Base-by-base conservation (phyloP, 2,888 invertebrate species). In the Smittia sp. region DNA sequence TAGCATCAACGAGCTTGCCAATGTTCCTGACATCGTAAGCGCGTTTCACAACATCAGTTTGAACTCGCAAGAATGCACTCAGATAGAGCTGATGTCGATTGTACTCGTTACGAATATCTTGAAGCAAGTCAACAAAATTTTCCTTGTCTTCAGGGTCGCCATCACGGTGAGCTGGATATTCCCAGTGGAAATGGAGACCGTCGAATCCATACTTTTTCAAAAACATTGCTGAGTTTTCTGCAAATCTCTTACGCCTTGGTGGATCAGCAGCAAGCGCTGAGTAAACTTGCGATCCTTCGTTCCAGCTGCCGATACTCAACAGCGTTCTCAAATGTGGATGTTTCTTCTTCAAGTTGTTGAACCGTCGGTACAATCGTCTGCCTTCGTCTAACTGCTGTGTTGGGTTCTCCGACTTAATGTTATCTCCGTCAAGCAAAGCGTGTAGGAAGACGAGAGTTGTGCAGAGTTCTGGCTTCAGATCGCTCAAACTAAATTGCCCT, bases 111-210 rank as follows among this genome's bases (percentile, higher is more conserved):
- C 81, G 80, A 27, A 86, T 75, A 58, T 80, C 80, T 76, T 80
- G 78, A 39, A 85, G 74, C 1, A 85, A 77, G 3, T 76, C 70
- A 0, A 80, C 80, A 75, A 83, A 84, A 77, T 83, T 83, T 52
- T 79, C 76, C 75, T 80, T 82, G 76, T 85, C 85, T 11, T 77
- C 78, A 1, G 79, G 74, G 6, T 79, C 75, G 4, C 85, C 84
- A 22, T 83, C 84, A 58, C 84, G 78, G 75, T 79, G 54, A 25
- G 20, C 79, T 3, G 85, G 85, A 76, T 84, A 85, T 77, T 85
- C 85, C 84, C 84, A 85, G 78, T 84, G 84, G 27, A 85, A 76
- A 77, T 85, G 85, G 15, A 85, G 76, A 7, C 85, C 85, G 76
- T 85, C 84, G 76, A 85, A 85, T 54, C 80, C 80, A 76, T 83